Evolutionary conservation across 2,797 vertebrate species (phyloP), one percentile per base, ranked within the genome.

Genomic region (Argentina silus): DNA sequence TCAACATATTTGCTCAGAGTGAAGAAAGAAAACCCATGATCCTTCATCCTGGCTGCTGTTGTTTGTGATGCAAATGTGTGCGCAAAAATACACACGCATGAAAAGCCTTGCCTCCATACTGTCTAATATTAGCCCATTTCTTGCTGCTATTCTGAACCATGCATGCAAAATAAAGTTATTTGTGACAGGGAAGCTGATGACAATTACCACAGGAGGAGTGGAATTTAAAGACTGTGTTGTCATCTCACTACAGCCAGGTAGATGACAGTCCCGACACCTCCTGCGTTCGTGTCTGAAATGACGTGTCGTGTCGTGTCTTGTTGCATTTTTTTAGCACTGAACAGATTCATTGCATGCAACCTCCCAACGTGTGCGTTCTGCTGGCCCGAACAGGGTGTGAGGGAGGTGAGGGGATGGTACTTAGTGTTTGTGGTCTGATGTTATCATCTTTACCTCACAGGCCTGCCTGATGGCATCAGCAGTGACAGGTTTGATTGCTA

Each of bases 401-500:
- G 21, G 21, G 11, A 59, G 3, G 10, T 19, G 17, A 36, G 27
- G 27, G 27, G 27, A 36, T 57, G 6, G n/a, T 51, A 51, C 55
- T 7, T n/a, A n/a, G 10, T 2, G 71, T 47, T 14, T 75, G 0
- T 83, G 63, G 73, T 77, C 71, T 89, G 72, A 85, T 73, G 64
- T 14, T 81, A 72, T 87, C 74, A 44, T 85, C 75, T 91, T 75
- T 78, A 79, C 81, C 89, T 90, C 85, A 73, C 90, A 93, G 90
- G 86, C 82, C 85, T 83, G 81, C 75, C 82, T 78, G 79, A 80
- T 75, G 77, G 78, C 86, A 80, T 79, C 90, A 60, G 14, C 74
- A 75, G 72, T 42, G 70, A 85, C 86, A 93, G 93, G 92, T 93
- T 92, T 88, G 90, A 76, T 72, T 68, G 82, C 43, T 5, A 69